Evolutionary conservation across 2,888 invertebrate genomes (phyloP).

Genomic region (Thera obeliscata): DNA sequence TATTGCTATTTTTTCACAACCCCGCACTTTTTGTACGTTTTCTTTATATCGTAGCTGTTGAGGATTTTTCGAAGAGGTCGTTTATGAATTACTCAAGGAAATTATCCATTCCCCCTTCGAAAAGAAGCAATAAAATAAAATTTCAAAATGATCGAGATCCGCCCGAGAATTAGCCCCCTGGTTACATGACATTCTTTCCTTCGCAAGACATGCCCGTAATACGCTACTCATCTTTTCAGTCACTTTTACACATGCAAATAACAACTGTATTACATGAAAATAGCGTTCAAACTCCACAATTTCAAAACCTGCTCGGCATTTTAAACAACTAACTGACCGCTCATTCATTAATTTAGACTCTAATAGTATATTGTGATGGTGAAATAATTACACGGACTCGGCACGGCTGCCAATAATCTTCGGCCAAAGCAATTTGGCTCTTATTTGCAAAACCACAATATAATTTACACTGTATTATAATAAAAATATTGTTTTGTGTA

Average conservation of each 20-base stretch:
- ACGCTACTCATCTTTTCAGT: no score
- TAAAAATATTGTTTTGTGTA: neutral
- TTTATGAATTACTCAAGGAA: no score
- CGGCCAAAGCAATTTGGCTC: conserved; percentile 35
- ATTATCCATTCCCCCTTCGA: no score
- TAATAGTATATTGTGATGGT: conserved; percentile 15
- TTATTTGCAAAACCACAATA: conserved; percentile 20
- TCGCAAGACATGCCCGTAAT: no score
- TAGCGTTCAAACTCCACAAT: neutral
- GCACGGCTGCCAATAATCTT: conserved; percentile 35
- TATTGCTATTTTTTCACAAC: no score
- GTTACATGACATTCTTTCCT: no score
- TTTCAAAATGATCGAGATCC: no score
- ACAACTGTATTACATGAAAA: neutral
- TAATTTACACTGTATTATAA: conserved; percentile 4
- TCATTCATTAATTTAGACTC: conserved; percentile 7
- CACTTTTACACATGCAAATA: neutral
- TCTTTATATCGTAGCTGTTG: no score
- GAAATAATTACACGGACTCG: conserved; percentile 23
- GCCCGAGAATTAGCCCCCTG: no score
- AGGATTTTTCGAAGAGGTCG: no score
- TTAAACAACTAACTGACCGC: neutral
- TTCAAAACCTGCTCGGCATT: neutral
- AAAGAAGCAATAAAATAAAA: no score
- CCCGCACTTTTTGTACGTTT: no score